phyloP scores from a whole-genome alignment of 92 coral and sea anemone species.

The Zoanthus solanderi region DNA sequence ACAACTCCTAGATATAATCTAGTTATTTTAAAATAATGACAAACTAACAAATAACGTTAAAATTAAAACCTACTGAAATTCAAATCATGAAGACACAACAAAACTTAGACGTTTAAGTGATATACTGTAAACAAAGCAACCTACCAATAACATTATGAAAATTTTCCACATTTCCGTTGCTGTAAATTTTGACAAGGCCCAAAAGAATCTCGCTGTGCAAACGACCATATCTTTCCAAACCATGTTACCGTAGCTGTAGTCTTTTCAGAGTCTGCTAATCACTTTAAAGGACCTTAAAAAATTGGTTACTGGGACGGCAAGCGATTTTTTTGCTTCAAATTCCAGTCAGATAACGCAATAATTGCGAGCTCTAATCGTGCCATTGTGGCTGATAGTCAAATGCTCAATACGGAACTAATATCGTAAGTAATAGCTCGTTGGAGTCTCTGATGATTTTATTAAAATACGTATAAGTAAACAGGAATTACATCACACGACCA shows the following conservation, averaged over 20 bases:
- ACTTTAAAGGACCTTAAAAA: not conserved
- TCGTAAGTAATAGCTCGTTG: not conserved
- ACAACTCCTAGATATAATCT: not conserved
- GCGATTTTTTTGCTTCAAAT: not conserved
- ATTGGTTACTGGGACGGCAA: not conserved
- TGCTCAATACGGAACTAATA: not conserved
- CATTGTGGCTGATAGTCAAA: not conserved
- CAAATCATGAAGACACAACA: not conserved
- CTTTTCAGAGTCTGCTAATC: not conserved
- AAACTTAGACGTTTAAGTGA: not conserved
- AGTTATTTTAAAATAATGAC: not conserved
- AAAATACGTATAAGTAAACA: slow-evolving; percentile 8
- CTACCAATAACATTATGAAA: slow-evolving; percentile 21
- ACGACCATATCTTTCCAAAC: slow-evolving; percentile 11
- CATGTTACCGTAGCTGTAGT: not conserved
- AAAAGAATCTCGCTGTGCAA: not conserved
- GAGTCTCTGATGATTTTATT: not conserved
- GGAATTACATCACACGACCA: slow-evolving; percentile 38
- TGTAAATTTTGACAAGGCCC: slow-evolving; percentile 18
- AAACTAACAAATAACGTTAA: not conserved
- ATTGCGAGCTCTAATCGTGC: not conserved
- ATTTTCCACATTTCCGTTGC: slow-evolving; percentile 28
- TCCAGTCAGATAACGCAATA: not conserved
- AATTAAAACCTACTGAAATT: not conserved
- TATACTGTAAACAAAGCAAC: not conserved